Evolutionary conservation across 92 coral and sea anemone species (phyloP), one percentile per base, ranked within the genome.

Genomic region (Isaurus tuberculatus): DNA sequence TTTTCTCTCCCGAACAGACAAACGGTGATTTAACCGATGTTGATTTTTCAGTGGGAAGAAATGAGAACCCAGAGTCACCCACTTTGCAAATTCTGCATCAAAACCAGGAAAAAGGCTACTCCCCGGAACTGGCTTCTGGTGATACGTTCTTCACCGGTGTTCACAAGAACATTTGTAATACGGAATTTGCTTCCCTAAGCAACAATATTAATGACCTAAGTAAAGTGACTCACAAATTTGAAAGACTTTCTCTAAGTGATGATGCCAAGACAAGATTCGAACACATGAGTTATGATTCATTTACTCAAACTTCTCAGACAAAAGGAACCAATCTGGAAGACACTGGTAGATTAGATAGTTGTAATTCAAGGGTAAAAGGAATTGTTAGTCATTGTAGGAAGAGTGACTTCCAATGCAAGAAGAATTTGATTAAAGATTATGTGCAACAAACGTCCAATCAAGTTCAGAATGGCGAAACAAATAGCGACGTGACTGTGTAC

Each of bases 41-140:
- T 29, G 34, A 7, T 5, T 44, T 25, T 46, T 55, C 28, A 70
- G 3, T 31, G 28, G 46, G 33, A 15, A 70, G 36, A 46, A 10
- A 0, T 9, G 51, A 33, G 34, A 83, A 23, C 19, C 67, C 74
- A 14, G 79, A 68, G 19, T 83, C 86, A 3, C 86, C 86, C 3
- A 70, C 80, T 31, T 33, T 55, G 19, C 82, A 60, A 58, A 77
- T 9, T 34, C 5, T 75, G 32, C 33, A 0, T 75, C 46, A 51
- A 31, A 33, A 33, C 8, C 67, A 75, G 49, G 23, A 33, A 34
- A 51, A 8, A 3, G 60, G 1, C 17, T 16, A 10, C 15, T 26
- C 57, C 23, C 19, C 53, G 33, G 51, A 58, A 33, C 43, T 20
- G 57, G 80, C 26, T 73, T 73, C 30, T 2, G 40, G 42, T 29